Conservation (phyloP, 2,797 vertebrate genomes). For the Neostethus bicornis region DNA sequence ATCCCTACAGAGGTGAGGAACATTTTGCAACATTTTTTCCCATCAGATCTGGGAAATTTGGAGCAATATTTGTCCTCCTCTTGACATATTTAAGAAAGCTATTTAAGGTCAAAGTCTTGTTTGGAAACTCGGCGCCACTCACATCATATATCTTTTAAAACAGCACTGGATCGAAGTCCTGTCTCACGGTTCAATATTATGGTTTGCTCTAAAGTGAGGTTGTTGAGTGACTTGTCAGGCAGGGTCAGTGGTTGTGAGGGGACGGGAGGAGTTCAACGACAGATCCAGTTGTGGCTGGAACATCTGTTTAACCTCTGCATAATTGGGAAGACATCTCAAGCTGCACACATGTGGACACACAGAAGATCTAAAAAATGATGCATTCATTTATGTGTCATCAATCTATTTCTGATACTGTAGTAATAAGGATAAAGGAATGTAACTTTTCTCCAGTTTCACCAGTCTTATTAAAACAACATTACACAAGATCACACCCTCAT, state of each 20-base stretch:
- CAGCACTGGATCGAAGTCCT: conserved; percentile 56
- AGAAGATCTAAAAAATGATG: conserved; percentile 5
- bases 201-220: conserved; percentile 58
- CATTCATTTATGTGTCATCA: background rate
- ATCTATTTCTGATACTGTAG: background rate
- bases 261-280: conserved; percentile 27
- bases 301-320: conserved; percentile 70
- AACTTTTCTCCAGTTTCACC: background rate
- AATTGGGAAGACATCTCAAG: conserved; percentile 32
- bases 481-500: background rate
- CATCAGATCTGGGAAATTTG: conserved; percentile 48
- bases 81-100: conserved; percentile 60
- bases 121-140: conserved; percentile 52
- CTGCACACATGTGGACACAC: conserved; percentile 14
- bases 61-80: conserved; percentile 51
- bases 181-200: conserved; percentile 68
- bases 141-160: conserved; percentile 64
- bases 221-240: conserved; percentile 52
- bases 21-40: conserved; percentile 52
- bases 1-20: conserved; percentile 8
- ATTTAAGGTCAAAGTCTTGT: conserved; percentile 71
- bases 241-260: conserved; percentile 53
- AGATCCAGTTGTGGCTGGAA: conserved; percentile 50
- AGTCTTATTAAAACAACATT: background rate
- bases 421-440: background rate